These are phyloP conservation scores for Microlaimidae sp. DNA, from an alignment of 2,888 invertebrate genomes.

Conservation along the genomic window DNA sequence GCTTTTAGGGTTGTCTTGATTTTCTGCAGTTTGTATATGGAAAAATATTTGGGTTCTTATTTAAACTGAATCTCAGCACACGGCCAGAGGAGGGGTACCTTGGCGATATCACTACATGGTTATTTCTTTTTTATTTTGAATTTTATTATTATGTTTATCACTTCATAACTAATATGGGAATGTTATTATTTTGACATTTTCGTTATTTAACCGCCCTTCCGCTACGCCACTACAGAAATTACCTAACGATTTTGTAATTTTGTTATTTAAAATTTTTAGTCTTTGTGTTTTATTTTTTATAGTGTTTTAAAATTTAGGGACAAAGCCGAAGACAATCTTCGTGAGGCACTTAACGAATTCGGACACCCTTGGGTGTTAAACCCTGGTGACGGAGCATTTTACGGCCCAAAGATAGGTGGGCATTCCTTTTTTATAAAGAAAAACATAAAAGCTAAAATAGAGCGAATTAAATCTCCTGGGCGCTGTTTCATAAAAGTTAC, in stretches of 20 bases:
- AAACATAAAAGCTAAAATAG: neutral
- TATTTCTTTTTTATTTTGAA: no score
- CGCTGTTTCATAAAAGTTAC: no score
- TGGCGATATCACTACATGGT: conserved; percentile 74
- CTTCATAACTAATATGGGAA: no score
- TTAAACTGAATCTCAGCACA: conserved; percentile 75
- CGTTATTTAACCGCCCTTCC: neutral
- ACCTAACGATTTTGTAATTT: neutral
- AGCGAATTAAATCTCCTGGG: no score
- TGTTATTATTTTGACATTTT: no score
- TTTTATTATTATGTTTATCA: no score
- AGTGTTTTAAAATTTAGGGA: conserved; percentile 21
- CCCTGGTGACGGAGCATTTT: conserved; percentile 82
- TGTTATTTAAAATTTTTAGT: conserved; percentile 6
- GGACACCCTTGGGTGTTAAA: conserved; percentile 69
- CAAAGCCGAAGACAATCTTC: conserved; percentile 47
- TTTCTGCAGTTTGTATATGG: conserved; percentile 68
- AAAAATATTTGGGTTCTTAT: conserved; percentile 78
- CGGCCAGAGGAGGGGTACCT: conserved; percentile 74
- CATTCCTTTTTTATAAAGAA: no score
- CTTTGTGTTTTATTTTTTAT: no score
- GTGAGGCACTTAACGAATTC: conserved; percentile 51
- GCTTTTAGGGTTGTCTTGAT: conserved; percentile 47
- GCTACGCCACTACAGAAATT: neutral
- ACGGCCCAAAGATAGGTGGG: conserved; percentile 71